Evolutionary conservation across 2,113 vertebrate species (phyloP).

Genomic region (Noturus placidus): DNA sequence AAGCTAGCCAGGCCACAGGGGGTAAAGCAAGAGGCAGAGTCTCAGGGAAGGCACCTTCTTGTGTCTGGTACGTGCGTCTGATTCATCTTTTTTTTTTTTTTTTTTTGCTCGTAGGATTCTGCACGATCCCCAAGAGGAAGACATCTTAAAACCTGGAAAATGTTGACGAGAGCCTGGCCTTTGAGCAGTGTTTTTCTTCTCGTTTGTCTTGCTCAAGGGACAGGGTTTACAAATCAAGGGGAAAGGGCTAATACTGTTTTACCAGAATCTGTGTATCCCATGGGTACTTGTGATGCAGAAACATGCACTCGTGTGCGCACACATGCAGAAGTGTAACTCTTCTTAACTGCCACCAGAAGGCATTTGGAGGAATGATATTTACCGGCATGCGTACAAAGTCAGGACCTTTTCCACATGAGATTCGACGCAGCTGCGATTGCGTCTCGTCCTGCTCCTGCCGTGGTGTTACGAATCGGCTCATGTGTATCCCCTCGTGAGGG

Average conservation of each 20-base stretch:
- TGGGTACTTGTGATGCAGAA: constrained; percentile 5
- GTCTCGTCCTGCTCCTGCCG: constrained; percentile 26
- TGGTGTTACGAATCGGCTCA: constrained; percentile 53
- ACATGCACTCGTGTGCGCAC: not conserved
- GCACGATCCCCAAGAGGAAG: not conserved
- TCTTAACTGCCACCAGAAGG: constrained; percentile 23
- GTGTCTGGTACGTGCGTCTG: constrained; percentile 38
- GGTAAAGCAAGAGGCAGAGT: constrained; percentile 63
- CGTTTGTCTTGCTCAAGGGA: not conserved
- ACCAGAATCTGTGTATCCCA: constrained; percentile 14
- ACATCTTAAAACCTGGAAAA: not conserved
- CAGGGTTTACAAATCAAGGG: not conserved
- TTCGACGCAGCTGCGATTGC: constrained; percentile 49
- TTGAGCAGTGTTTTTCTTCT: not conserved
- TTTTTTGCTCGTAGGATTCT: not conserved
- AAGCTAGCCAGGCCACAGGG: constrained; percentile 47
- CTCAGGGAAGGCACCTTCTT: constrained; percentile 57
- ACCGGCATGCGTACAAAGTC: constrained; percentile 36
- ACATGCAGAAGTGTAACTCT: not conserved
- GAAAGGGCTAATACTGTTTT: not conserved
- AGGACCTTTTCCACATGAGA: constrained; percentile 26
- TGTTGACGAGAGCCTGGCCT: not conserved
- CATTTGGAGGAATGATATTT: constrained; percentile 29
- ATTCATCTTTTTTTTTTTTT: not conserved
- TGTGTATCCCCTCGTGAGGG: constrained; percentile 3